Evolutionary conservation across 2,113 vertebrate species (phyloP), one percentile per base, ranked within the genome.

Genomic region (Camelus bactrianus): DNA sequence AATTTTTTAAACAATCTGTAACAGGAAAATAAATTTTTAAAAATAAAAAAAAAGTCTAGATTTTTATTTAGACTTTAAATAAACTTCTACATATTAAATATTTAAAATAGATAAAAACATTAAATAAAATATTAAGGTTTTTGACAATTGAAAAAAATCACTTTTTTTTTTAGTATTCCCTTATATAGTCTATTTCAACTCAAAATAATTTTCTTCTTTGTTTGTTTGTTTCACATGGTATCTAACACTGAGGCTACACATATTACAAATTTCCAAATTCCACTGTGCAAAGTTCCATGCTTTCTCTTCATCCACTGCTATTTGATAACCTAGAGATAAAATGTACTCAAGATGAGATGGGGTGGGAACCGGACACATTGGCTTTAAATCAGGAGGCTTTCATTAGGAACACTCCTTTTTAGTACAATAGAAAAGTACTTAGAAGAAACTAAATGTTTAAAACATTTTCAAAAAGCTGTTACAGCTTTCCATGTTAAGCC

Each of bases 311-410:
- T 12, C 48, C 28, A 17, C 22, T 64, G 1, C 8, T 30, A 2
- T 56, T 30, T n/a, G n/a, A 77, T 28, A 24, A 30, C 3, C 26
- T 3, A 80, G 15, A 35, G 2, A 65, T 8, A 76, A 87, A 80
- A 3, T 1, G 0, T 9, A 19, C 15, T 60, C 16, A 69, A 54
- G 0, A 16, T n/a, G 22, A 17, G 10, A 52, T 46, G 3, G 16
- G 1, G 6, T 69, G 8, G 19, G 3, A 65, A 79, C 1, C 1
- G 0, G n/a, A 7, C 1, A 14, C 16, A n/a, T 5, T 46, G 32
- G 22, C 26, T 48, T 79, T 17, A 12, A 32, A 69, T 26, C 48
- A 79, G 3, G 6, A 70, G 3, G 1, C 9, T 86, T 87, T 86
- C 24, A n/a, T 38, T 3, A 26, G 14, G 12, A 77, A 46, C 0